Base-by-base conservation (phyloP, 92 coral and sea anemone genomes). In the Siderastrea radians region DNA sequence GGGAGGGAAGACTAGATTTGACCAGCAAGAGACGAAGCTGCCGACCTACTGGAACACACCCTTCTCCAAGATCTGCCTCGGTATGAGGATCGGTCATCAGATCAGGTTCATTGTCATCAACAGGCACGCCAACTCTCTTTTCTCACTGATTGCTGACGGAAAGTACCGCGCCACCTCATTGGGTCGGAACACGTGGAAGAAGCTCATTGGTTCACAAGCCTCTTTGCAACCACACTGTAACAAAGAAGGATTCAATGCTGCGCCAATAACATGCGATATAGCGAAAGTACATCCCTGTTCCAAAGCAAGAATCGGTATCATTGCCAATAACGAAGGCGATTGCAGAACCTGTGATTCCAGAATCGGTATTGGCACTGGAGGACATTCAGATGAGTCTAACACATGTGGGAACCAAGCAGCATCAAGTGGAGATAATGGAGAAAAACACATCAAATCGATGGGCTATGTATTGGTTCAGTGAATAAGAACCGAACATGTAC, bases 1-100 rank as follows among this genome's bases (percentile, higher is more conserved):
- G 4, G 94, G 76, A 10, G 89, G 94, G 4, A 38, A 62, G 51
- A 82, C 86, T 63, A 89, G 86, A 64, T 79, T 87, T 3, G 91
- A 91, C 68, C 53, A 86, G 53, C 74, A 81, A 86, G 72, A 78
- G 14, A 78, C 57, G 0, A 78, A 75, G 66, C 9, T 75, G 26
- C 80, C 65, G 10, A 75, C 66, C 49, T 75, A 75, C 66, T 75
- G 80, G 80, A 75, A 11, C 64, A 75, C 80, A 26, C 50, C 48
- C 10, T 75, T 75, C 80, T 75, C 80, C 16, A 75, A 53, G 49
- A 55, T 75, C 7, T 75, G 80, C 11, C 65, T 75, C 17, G 80
- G 65, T 3, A 53, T 75, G 80, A 75, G 68, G 7, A 47, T 76
- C n/a, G 81, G 81, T 9, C 0, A 0, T 46, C 65, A 76, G 17